These are phyloP conservation scores for Piscicola geometra DNA, from an alignment of 2,888 invertebrate genomes.

Conservation along the genomic window DNA sequence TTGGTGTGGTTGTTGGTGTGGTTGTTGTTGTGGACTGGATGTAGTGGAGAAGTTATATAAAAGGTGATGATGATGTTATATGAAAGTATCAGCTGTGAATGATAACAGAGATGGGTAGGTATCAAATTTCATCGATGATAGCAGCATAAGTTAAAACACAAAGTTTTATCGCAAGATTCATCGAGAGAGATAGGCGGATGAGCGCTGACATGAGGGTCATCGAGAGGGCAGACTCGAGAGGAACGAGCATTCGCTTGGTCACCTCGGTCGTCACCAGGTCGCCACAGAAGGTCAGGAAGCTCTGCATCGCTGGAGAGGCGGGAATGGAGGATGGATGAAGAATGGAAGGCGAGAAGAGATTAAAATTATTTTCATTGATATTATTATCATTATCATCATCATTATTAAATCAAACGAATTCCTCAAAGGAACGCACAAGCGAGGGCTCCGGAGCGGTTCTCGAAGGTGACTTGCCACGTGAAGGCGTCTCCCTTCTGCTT, in stretches of 20 bases:
- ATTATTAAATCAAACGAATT: background rate
- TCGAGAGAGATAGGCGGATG: too few species aligned
- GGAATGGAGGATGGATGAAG: background rate
- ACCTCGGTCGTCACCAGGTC: constrained; percentile 88
- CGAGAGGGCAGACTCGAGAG: constrained; percentile 88
- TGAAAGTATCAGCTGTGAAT: background rate
- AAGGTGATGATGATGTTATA: too few species aligned
- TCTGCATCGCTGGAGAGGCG: constrained; percentile 70
- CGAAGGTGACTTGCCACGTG: constrained; percentile 91
- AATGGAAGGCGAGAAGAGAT: too few species aligned
- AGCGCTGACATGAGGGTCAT: constrained; percentile 81
- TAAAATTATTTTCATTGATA: too few species aligned
- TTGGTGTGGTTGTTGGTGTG: too few species aligned
- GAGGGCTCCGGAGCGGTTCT: constrained; percentile 90
- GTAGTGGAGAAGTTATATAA: background rate
- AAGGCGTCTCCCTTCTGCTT: constrained; percentile 88
- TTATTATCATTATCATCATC: background rate
- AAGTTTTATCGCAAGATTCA: background rate
- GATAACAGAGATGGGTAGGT: background rate
- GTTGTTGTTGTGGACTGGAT: background rate
- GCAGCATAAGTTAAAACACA: background rate
- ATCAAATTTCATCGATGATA: background rate
- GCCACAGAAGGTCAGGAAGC: constrained; percentile 79
- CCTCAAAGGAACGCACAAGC: constrained; percentile 59
- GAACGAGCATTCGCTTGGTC: constrained; percentile 76